A percentile compares a stretch with the other conserved stretches of the same genome.
Conservation (phyloP, 2,113 vertebrate genomes). For the Callocephalon fimbriatum region DNA sequence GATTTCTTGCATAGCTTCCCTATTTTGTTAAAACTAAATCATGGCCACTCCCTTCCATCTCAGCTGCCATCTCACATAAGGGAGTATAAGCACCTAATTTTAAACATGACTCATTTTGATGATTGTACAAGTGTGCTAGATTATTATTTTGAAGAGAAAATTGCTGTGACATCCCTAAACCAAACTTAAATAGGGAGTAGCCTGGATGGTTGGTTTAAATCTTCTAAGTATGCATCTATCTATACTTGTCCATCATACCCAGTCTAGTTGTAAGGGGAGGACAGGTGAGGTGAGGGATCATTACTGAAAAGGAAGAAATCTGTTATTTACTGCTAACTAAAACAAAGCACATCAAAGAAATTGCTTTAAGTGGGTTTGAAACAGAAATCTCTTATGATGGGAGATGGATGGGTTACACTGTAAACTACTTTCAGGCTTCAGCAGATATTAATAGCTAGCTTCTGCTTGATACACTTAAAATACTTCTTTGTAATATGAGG, state of each 20-base stretch:
- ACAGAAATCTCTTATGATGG: neutral
- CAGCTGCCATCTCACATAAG: neutral
- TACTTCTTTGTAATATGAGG: neutral
- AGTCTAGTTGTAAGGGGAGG: neutral
- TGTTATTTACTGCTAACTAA: neutral
- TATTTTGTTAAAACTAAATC: neutral
- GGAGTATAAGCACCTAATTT: constrained; percentile 16
- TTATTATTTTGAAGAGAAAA: constrained; percentile 22
- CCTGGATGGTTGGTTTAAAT: neutral
- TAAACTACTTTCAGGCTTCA: neutral
- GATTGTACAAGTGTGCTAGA: neutral
- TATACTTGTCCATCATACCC: neutral
- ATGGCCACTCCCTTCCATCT: neutral
- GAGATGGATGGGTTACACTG: neutral
- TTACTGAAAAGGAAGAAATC: neutral
- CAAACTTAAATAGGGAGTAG: neutral
- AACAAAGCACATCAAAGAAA: neutral
- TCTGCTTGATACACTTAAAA: neutral
- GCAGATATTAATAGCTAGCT: neutral
- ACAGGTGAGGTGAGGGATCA: neutral
- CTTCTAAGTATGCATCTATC: neutral
- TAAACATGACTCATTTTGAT: constrained; percentile 31
- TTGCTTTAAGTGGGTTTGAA: neutral
- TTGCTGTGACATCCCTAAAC: neutral
- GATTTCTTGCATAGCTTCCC: neutral